Conservation (phyloP, 1,140 invertebrate species). For the Diabrotica undecimpunctata region DNA sequence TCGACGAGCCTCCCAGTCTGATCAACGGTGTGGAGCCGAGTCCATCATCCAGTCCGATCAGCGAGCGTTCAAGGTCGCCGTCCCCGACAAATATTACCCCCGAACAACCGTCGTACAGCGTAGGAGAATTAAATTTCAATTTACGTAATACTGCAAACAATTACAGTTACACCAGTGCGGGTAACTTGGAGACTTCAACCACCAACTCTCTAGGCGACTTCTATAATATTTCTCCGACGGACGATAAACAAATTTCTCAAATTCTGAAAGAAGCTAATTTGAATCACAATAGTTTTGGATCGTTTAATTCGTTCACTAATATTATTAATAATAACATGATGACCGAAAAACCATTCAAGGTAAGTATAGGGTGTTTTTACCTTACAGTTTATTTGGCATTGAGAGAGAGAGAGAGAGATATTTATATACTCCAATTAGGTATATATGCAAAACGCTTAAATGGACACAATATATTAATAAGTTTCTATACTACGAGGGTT, state of each 20-base stretch:
- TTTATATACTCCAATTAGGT: no score
- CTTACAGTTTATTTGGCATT: no score
- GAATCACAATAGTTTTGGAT: constrained; percentile 22
- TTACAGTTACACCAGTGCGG: constrained; percentile 26
- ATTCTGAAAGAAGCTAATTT: constrained; percentile 45
- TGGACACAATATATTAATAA: no score
- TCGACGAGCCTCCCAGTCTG: constrained; percentile 33
- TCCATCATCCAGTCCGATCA: constrained; percentile 18
- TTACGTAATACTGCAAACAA: constrained; percentile 15
- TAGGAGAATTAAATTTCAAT: constrained; percentile 27
- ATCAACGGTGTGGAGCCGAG: constrained; percentile 35
- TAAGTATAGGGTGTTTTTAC: no score
- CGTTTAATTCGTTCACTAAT: neutral
- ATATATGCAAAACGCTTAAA: no score
- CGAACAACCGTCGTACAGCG: constrained; percentile 33
- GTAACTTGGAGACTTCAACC: constrained; percentile 15
- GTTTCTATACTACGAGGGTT: no score
- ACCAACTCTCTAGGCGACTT: constrained; percentile 28
- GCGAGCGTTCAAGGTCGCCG: constrained; percentile 41
- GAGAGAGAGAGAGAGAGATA: no score
- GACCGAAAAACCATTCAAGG: constrained; percentile 17
- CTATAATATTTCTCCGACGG: constrained; percentile 29
- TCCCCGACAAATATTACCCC: constrained; percentile 34
- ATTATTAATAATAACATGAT: constrained; percentile 11
- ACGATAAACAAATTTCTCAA: constrained; percentile 44